A percentile compares a stretch with the other conserved stretches of the same genome.
phyloP scores from a whole-genome alignment of 2,888 invertebrate species.

The Operophtera brumata region DNA sequence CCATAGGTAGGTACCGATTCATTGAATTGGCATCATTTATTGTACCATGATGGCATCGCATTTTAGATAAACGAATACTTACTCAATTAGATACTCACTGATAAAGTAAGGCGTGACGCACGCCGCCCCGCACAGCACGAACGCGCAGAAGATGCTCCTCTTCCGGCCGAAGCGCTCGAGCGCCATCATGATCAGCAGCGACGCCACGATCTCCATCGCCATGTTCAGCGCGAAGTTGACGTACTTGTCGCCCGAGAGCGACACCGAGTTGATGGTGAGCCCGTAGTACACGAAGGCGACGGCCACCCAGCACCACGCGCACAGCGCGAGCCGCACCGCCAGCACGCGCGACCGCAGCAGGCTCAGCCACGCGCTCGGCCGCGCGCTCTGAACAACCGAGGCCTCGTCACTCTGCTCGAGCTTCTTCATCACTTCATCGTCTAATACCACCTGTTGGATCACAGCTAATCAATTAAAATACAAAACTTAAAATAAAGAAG shows the following conservation, averaged over 20 bases:
- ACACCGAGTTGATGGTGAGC: slow-evolving; percentile 87
- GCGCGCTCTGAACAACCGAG: slow-evolving; percentile 19
- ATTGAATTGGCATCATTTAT: no score
- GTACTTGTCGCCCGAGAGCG: slow-evolving; percentile 86
- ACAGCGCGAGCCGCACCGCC: slow-evolving; percentile 51
- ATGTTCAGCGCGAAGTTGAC: slow-evolving; percentile 83
- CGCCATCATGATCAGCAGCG: slow-evolving; percentile 69
- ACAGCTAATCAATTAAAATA: no score
- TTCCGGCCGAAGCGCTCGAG: slow-evolving; percentile 67
- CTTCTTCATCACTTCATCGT: slow-evolving; percentile 52
- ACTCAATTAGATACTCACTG: no score
- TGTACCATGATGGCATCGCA: no score
- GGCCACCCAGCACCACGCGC: slow-evolving; percentile 84
- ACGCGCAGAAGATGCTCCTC: slow-evolving; percentile 60
- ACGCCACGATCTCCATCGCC: slow-evolving; percentile 73
- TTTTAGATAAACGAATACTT: slow-evolving; percentile 26
- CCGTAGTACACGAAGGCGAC: slow-evolving; percentile 90
- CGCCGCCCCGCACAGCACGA: slow-evolving; percentile 60
- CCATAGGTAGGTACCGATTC: no score
- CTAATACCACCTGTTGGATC: slow-evolving; percentile 48
- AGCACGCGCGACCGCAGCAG: slow-evolving; percentile 56
- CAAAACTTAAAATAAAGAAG: no score
- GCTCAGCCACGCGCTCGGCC: slow-evolving; percentile 52
- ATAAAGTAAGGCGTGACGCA: slow-evolving; percentile 61
- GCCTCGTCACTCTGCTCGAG: slow-evolving; percentile 36